These are phyloP conservation scores for Apamea anceps DNA, from an alignment of 2,888 invertebrate species.

Conservation along the genomic window DNA sequence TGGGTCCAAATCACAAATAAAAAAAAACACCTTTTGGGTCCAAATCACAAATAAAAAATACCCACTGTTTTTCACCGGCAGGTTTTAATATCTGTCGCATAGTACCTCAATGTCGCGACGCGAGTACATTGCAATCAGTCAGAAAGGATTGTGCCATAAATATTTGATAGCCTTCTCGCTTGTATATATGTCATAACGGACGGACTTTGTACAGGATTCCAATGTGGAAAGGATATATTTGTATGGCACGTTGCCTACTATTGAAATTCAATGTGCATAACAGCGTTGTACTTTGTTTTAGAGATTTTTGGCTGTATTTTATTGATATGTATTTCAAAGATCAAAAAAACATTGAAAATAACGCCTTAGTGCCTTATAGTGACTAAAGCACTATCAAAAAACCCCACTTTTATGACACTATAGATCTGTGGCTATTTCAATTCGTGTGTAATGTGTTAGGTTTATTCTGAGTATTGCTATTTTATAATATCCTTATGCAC, in stretches of 20 bases:
- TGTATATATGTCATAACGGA: constrained; percentile 42
- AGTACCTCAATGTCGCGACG: constrained; percentile 69
- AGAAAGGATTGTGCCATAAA: constrained; percentile 73
- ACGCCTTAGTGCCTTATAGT: not conserved
- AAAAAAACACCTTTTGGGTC: too few species aligned
- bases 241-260: not conserved
- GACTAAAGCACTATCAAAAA: not conserved
- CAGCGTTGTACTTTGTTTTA: not conserved
- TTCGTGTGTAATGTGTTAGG: not conserved
- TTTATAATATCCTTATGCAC: not conserved
- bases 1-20: too few species aligned
- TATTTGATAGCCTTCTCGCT: constrained; percentile 68
- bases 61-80: constrained; percentile 42
- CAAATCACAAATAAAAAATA: constrained; percentile 21
- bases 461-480: not conserved
- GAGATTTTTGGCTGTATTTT: not conserved
- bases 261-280: not conserved
- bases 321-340: not conserved
- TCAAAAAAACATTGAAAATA: not conserved
- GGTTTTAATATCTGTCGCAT: constrained; percentile 62
- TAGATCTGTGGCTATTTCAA: not conserved
- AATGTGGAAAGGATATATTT: constrained; percentile 32
- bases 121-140: constrained; percentile 69
- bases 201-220: constrained; percentile 41
- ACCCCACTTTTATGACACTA: not conserved